Evolutionary conservation across 2,888 invertebrate species (phyloP), one percentile per base, ranked within the genome.

Genomic region (Pilophorus perplexus): DNA sequence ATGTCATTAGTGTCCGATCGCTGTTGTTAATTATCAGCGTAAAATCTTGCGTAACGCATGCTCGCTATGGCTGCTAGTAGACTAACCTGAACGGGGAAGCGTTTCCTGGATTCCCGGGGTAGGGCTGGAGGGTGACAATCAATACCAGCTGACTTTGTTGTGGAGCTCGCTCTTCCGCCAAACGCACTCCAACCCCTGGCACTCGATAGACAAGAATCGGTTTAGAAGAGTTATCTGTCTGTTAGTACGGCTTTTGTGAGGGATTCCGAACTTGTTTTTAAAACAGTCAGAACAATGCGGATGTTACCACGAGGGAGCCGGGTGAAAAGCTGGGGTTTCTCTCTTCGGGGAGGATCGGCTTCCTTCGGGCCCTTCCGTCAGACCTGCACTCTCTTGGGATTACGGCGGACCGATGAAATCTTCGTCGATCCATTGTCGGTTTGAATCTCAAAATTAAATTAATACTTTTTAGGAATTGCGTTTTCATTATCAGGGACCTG

Each of bases 51-150:
- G n/a, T n/a, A n/a, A n/a, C n/a, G n/a, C n/a, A n/a, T n/a, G n/a
- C n/a, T n/a, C n/a, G n/a, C n/a, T n/a, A n/a, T n/a, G n/a, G n/a
- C n/a, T n/a, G n/a, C n/a, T n/a, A n/a, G 52, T 28, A 16, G 10
- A 27, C 52, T 14, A 52, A 28, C 52, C 52, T 52, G 59, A 23
- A 40, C n/a, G n/a, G n/a, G n/a, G 22, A 8, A 23, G 59, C 40
- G 44, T 23, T 37, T 59, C 59, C 59, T 59, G 59, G 59, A 59
- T 59, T 33, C 59, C 55, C 59, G 28, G 59, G 59, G 55, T 18
- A 23, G 44, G 28, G 44, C 42, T 10, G 22, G 52, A 23, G 42
- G 59, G 42, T 59, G 59, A 42, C 27, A 59, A 59, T 59, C 59
- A 59, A 59, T 59, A 59, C 59, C 42, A 59, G 59, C 59, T 23